A percentile compares a stretch with the other conserved stretches of the same genome.
These are phyloP conservation scores for Pristiophorus japonicus DNA, from an alignment of 2,113 vertebrate genomes.

Conservation along the genomic window DNA sequence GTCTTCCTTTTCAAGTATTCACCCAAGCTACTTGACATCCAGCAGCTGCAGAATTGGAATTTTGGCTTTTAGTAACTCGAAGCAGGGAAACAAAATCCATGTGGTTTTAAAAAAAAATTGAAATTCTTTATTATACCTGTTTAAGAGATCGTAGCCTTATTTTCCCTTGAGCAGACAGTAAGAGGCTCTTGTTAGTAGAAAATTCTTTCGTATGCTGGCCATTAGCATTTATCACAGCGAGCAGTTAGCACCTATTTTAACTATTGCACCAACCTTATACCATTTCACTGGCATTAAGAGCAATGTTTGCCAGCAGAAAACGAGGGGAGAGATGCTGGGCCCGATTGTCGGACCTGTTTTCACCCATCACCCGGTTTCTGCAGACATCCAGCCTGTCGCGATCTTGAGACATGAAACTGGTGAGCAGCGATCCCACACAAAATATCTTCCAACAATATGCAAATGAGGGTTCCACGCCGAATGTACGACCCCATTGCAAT, in stretches of 20 bases:
- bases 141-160: not conserved
- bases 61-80: conserved; percentile 44
- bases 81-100: not conserved
- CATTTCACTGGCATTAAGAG: not conserved
- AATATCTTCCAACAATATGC: not conserved
- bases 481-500: not conserved
- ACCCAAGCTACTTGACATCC: conserved; percentile 44
- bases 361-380: not conserved
- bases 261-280: not conserved
- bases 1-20: conserved; percentile 58
- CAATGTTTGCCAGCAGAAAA: not conserved
- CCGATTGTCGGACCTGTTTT: too few relatives aligned
- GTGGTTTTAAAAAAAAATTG: not conserved
- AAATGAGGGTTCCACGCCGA: not conserved
- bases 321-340: too few relatives aligned
- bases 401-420: not conserved
- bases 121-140: not conserved
- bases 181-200: too few relatives aligned
- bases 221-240: not conserved
- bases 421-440: not conserved
- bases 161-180: not conserved
- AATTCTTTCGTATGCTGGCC: too few relatives aligned
- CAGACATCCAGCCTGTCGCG: too few relatives aligned
- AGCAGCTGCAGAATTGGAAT: conserved; percentile 54
- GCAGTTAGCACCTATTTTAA: not conserved